These are phyloP conservation scores for Gryllus longicercus DNA, from an alignment of 2,888 invertebrate genomes.

Conservation along the genomic window DNA sequence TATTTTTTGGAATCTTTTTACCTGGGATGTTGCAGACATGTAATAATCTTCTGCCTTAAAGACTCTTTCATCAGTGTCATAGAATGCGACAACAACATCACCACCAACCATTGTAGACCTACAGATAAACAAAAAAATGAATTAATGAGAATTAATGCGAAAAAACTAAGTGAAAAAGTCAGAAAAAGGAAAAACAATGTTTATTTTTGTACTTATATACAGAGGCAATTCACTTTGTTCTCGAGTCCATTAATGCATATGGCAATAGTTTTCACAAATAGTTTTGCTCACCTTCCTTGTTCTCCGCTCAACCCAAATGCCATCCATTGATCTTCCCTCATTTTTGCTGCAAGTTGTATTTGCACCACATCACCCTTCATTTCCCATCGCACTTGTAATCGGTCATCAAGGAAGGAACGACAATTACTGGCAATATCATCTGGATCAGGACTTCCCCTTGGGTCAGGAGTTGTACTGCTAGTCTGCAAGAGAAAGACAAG, in stretches of 20 bases:
- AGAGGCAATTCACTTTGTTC: no score
- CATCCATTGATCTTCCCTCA: conserved; percentile 81
- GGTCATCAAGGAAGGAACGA: conserved; percentile 76
- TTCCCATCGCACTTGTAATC: conserved; percentile 85
- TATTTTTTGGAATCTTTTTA: conserved; percentile 31
- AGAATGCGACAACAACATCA: conserved; percentile 80
- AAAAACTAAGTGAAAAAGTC: background rate
- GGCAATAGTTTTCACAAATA: no score
- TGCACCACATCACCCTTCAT: conserved; percentile 68
- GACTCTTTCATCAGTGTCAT: conserved; percentile 55
- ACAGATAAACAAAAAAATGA: conserved; percentile 26
- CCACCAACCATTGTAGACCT: conserved; percentile 59
- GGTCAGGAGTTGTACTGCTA: conserved; percentile 68
- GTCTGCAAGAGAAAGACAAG: conserved; percentile 58
- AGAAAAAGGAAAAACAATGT: background rate
- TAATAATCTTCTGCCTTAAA: conserved; percentile 82
- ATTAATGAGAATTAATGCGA: background rate
- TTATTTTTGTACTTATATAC: no score
- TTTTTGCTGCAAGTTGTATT: conserved; percentile 73
- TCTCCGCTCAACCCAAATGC: conserved; percentile 82
- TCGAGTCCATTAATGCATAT: no score
- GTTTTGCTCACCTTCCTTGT: conserved; percentile 51
- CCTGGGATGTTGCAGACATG: conserved; percentile 67
- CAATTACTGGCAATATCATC: conserved; percentile 66
- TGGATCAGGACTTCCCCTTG: conserved; percentile 43